phyloP scores from a whole-genome alignment of 2,888 invertebrate genomes.

The Ferdinandea cuprea region DNA sequence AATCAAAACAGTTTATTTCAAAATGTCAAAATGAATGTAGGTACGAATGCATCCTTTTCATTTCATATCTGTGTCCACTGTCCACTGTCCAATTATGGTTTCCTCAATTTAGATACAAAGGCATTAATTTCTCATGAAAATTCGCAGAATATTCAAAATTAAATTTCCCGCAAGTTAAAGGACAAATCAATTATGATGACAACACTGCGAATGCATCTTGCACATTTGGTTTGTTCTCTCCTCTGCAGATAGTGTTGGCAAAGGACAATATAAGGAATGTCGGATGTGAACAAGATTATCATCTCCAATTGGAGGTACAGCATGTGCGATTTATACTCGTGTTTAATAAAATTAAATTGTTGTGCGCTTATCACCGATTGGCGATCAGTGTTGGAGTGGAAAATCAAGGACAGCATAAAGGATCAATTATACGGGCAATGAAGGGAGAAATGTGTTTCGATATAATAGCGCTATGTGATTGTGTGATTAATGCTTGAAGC shows the following conservation, averaged over 20 bases:
- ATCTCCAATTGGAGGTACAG: slow-evolving; percentile 24
- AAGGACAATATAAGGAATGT: slow-evolving; percentile 29
- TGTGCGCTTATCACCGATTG: slow-evolving; percentile 35
- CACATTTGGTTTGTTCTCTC: neutral
- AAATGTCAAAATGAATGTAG: slow-evolving; percentile 18
- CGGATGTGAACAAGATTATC: slow-evolving; percentile 29
- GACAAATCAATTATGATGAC: slow-evolving; percentile 39
- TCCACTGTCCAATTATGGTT: neutral
- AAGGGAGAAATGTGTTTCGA: slow-evolving; percentile 3
- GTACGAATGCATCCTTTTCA: slow-evolving; percentile 16
- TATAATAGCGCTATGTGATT: neutral
- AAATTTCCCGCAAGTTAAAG: slow-evolving; percentile 20
- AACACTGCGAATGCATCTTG: slow-evolving; percentile 39
- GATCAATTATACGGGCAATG: slow-evolving; percentile 53
- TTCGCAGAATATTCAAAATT: slow-evolving; percentile 7
- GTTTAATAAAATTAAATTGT: slow-evolving; percentile 39
- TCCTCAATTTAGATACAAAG: slow-evolving; percentile 11
- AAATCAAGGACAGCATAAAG: slow-evolving; percentile 49
- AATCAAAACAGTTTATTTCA: slow-evolving; percentile 26
- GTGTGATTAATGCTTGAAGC: neutral
- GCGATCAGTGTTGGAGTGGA: slow-evolving; percentile 24
- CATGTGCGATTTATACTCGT: slow-evolving; percentile 19
- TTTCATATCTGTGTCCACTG: neutral
- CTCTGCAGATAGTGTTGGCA: neutral
- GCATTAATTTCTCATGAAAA: slow-evolving; percentile 12